These are phyloP conservation scores for Sinocyclocheilus anophthalmus DNA, from an alignment of 2,113 vertebrate genomes.

Conservation along the genomic window DNA sequence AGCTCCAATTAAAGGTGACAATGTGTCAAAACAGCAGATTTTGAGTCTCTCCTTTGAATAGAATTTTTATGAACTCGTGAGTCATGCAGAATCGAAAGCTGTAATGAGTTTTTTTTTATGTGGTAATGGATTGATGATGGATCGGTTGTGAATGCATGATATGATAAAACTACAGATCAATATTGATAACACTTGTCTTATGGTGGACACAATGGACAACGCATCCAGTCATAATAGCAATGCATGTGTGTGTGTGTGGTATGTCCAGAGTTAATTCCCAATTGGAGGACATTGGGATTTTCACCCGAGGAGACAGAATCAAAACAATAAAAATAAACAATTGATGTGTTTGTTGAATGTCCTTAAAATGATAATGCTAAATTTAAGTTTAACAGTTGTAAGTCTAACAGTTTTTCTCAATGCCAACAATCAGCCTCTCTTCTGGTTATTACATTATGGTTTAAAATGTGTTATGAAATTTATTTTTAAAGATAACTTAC, in stretches of 20 bases:
- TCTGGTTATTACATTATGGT: neutral
- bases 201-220: conserved; percentile 31
- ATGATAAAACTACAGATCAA: conserved; percentile 46
- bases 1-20: conserved; percentile 61
- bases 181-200: conserved; percentile 45
- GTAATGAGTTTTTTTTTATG: conserved; percentile 65
- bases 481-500: too few species aligned
- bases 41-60: conserved; percentile 50
- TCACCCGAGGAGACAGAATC: neutral
- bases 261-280: conserved; percentile 20
- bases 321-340: neutral
- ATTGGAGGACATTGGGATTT: conserved; percentile 26
- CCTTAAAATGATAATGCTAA: neutral
- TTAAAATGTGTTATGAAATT: too few species aligned
- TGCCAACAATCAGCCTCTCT: neutral
- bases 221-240: neutral
- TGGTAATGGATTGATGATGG: conserved; percentile 59
- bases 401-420: too few species aligned
- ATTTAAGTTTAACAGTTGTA: too few species aligned
- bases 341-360: neutral
- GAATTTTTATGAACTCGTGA: conserved; percentile 72
- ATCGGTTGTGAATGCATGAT: conserved; percentile 59
- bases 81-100: conserved; percentile 60
- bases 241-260: neutral
- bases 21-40: conserved; percentile 58